Evolutionary conservation across 2,797 vertebrate species (phyloP).

Genomic region (Siniperca scherzeri): DNA sequence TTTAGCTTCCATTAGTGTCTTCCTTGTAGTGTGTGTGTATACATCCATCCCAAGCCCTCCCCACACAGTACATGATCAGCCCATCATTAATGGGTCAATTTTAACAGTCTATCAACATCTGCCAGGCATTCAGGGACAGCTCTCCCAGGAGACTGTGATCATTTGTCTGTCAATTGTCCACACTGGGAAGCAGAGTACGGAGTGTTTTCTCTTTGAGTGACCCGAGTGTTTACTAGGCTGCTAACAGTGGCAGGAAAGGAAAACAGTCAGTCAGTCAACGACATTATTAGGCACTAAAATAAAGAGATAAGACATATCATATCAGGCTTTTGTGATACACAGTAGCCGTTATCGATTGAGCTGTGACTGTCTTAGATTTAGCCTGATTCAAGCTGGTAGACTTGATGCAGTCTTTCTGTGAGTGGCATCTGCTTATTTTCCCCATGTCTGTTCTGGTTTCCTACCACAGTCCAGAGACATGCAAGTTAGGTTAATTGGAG

Average conservation of each 20-base stretch:
- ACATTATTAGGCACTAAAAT: neutral
- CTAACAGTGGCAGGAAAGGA: neutral
- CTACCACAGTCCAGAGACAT: neutral
- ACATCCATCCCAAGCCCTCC: neutral
- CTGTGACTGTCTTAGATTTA: neutral
- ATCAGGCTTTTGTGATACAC: neutral
- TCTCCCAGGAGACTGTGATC: neutral
- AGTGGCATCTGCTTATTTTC: too few relatives aligned
- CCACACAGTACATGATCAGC: neutral
- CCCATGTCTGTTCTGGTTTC: neutral
- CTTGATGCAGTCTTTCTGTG: neutral
- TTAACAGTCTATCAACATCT: neutral
- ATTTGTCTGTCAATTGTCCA: neutral
- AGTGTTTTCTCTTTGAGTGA: neutral
- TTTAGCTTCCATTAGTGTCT: neutral
- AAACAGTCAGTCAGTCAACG: neutral
- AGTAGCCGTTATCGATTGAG: neutral
- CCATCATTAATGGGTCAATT: neutral
- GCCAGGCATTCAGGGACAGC: neutral
- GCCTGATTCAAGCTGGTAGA: neutral
- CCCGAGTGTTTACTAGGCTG: neutral
- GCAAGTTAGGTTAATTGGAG: neutral
- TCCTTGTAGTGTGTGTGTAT: neutral
- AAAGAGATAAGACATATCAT: neutral
- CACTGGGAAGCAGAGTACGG: neutral